Conservation (phyloP, 2,888 invertebrate genomes). For the Tethea ocularis region DNA sequence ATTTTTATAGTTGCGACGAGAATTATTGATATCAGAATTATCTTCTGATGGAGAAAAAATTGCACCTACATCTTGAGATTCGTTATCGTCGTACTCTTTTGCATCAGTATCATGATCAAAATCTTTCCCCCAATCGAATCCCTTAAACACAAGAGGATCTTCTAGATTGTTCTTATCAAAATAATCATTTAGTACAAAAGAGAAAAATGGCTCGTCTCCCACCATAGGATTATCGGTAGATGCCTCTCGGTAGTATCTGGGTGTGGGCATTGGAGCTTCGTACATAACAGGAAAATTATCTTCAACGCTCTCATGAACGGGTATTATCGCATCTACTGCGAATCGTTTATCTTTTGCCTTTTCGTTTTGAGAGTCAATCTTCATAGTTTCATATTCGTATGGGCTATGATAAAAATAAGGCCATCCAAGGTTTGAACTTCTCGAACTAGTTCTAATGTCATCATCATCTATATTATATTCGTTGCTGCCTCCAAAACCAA, state of each 20-base stretch:
- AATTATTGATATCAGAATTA: conserved; percentile 7
- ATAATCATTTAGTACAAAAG: conserved; percentile 66
- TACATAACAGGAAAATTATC: conserved; percentile 40
- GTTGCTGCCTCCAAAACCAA: conserved; percentile 31
- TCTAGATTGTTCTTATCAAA: conserved; percentile 56
- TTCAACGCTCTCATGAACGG: conserved; percentile 62
- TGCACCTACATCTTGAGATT: conserved; percentile 38
- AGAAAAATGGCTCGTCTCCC: conserved; percentile 65
- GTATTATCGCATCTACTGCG: conserved; percentile 49
- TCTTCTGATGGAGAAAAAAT: conserved; percentile 12
- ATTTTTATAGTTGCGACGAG: conserved; percentile 6
- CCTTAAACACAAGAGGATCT: conserved; percentile 61
- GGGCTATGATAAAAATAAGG: conserved; percentile 61
- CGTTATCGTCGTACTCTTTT: conserved; percentile 30
- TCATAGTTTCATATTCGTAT: conserved; percentile 58
- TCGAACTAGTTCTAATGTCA: conserved; percentile 59
- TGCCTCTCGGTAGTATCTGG: conserved; percentile 25
- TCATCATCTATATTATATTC: conserved; percentile 60
- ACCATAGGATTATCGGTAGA: conserved; percentile 57
- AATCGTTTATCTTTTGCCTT: conserved; percentile 69
- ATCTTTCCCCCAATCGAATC: conserved; percentile 57
- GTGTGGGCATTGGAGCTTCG: conserved; percentile 21
- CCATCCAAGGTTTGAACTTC: conserved; percentile 54
- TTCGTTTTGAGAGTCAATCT: conserved; percentile 44
- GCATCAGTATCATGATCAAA: conserved; percentile 43